phyloP scores from a whole-genome alignment of 2,113 vertebrate genomes.

The pig (Sus scrofa) region T2T-Sscrofa CM000817.6:68785001-68785500 shows the following conservation, averaged over 20 bases:
- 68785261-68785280: conserved; percentile 46
- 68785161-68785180: conserved; percentile 63
- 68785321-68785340: not conserved
- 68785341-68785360: not conserved
- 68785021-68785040: not conserved
- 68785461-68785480: not conserved
- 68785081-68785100: not conserved
- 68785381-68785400: conserved; percentile 74
- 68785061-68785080: not conserved
- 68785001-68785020: not conserved
- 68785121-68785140: not conserved
- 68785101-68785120: not conserved
- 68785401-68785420: conserved; percentile 68
- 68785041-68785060: not conserved
- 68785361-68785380: not conserved
- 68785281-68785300: not conserved
- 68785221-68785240: not conserved
- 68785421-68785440: not conserved
- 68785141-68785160: conserved; percentile 52
- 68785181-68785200: not conserved
- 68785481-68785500: not conserved
- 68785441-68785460: not conserved
- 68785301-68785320: not conserved
- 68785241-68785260: not conserved
- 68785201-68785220: not conserved